phyloP scores from a whole-genome alignment of 1,140 invertebrate species.

The Phocides pigmalion region DNA sequence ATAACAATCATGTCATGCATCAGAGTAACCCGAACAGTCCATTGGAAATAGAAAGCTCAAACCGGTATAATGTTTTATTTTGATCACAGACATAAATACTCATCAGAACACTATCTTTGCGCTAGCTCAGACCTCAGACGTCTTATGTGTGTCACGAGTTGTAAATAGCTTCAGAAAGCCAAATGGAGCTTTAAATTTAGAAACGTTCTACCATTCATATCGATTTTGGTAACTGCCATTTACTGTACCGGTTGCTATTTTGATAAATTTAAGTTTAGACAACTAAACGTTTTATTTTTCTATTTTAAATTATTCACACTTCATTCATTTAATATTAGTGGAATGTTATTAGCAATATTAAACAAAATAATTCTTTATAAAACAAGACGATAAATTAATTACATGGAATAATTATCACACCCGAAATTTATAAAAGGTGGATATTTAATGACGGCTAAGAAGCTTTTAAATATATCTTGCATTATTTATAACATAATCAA shows the following conservation, averaged over 20 bases:
- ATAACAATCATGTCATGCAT: constrained; percentile 11
- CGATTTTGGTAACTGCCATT: not conserved
- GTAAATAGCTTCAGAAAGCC: constrained; percentile 11
- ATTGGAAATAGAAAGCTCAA: constrained; percentile 17
- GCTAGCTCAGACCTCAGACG: constrained; percentile 1
- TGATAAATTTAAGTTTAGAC: too few species aligned
- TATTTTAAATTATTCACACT: too few species aligned
- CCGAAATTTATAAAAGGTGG: too few species aligned
- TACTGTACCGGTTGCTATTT: not conserved
- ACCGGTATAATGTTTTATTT: constrained; percentile 20
- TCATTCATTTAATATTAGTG: too few species aligned
- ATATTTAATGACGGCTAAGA: too few species aligned
- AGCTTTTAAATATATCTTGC: too few species aligned
- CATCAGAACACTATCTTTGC: constrained; percentile 14
- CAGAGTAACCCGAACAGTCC: constrained; percentile 3
- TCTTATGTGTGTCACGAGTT: constrained; percentile 25
- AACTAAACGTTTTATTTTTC: too few species aligned
- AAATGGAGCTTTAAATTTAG: constrained; percentile 5
- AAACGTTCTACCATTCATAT: constrained; percentile 3
- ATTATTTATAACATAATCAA: too few species aligned
- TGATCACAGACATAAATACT: constrained; percentile 26
- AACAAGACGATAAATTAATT: too few species aligned
- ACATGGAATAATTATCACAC: too few species aligned
- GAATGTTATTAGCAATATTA: too few species aligned
- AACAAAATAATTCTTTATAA: too few species aligned